These are phyloP conservation scores for Oryzaephilus surinamensis DNA, from an alignment of 1,140 invertebrate genomes.

Conservation along the genomic window DNA sequence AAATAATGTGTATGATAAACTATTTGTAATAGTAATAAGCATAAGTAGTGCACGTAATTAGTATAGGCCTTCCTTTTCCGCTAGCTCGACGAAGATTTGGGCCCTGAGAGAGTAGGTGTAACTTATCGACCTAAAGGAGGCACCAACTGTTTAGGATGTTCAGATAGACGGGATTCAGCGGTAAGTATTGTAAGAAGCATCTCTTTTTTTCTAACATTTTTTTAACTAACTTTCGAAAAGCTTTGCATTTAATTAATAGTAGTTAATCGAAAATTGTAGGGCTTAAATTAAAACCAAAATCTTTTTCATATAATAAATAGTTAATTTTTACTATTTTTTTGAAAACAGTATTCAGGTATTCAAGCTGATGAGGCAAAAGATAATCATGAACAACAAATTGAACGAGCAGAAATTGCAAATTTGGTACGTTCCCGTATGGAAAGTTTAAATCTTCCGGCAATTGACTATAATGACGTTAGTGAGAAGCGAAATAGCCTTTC, in stretches of 20 bases:
- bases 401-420: slow-evolving; percentile 90
- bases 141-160: slow-evolving; percentile 38
- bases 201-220: not conserved
- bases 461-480: slow-evolving; percentile 87
- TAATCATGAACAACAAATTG: slow-evolving; percentile 81
- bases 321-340: not conserved
- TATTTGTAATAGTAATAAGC: too few species aligned
- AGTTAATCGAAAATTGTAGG: not conserved
- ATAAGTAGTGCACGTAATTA: slow-evolving; percentile 34
- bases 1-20: too few species aligned
- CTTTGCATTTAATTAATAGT: not conserved
- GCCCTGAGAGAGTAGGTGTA: slow-evolving; percentile 37
- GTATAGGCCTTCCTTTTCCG: slow-evolving; percentile 28
- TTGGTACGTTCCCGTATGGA: slow-evolving; percentile 89
- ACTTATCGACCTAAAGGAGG: slow-evolving; percentile 39
- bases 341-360: slow-evolving; percentile 64
- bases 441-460: slow-evolving; percentile 75
- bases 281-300: not conserved
- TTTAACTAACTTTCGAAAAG: not conserved
- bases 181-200: slow-evolving; percentile 36
- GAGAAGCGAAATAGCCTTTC: slow-evolving; percentile 87
- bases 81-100: slow-evolving; percentile 40
- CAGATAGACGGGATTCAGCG: slow-evolving; percentile 39
- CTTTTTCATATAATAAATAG: too few species aligned
- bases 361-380: slow-evolving; percentile 72